Base-by-base conservation (phyloP, 2,113 vertebrate species). In the Syngnathus scovelli region DNA sequence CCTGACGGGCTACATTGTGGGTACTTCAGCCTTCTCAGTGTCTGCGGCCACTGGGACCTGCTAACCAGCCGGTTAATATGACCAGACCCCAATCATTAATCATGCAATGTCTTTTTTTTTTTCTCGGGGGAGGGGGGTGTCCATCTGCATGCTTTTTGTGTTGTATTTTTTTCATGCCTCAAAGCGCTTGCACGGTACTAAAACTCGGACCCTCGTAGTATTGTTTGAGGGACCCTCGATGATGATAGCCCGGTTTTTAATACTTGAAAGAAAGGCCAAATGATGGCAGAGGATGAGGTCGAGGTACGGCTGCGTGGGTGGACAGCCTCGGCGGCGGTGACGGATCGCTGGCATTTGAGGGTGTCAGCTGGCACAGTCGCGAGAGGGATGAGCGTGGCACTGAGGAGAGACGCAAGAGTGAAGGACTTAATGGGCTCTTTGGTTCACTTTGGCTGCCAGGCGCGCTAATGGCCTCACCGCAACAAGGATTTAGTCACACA, bases 41-140 rank as follows among this genome's bases (percentile, higher is more conserved):
- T 64, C 72, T 72, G 75, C 55, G 33, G 55, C 82, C 78, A 74
- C 90, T 93, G 92, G 89, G 78, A 49, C 78, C 49, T 84, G 87
- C 74, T 96, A 96, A 95, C 93, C 93, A 93, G 93, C 92, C 91
- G 91, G 90, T 93, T 94, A 93, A 93, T 96, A 94, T 93, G 93
- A 92, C 93, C 93, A 92, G 91, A 88, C 90, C 93, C 91, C 88
- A 83, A 86, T 94, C 94, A 95, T 96, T 95, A 96, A 96, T 96
- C 94, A 96, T 93, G 92, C 92, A 92, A 16, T 16, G 13, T 33
- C 55, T 58, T 27, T 13, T 27, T 15, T 27, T 33, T 33, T 23
- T 54, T n/a, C n/a, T 51, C n/a, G 18, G 7, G 46, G 46, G 46
- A 4, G 15, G 16, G 16, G 46, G 15, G 27, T 33, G 27, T 6